Percentiles rank a stretch among this genome's conserved stretches.
These are phyloP conservation scores for Enteromius treurensis DNA, from an alignment of 2,797 vertebrate genomes.

Conservation along the genomic window DNA sequence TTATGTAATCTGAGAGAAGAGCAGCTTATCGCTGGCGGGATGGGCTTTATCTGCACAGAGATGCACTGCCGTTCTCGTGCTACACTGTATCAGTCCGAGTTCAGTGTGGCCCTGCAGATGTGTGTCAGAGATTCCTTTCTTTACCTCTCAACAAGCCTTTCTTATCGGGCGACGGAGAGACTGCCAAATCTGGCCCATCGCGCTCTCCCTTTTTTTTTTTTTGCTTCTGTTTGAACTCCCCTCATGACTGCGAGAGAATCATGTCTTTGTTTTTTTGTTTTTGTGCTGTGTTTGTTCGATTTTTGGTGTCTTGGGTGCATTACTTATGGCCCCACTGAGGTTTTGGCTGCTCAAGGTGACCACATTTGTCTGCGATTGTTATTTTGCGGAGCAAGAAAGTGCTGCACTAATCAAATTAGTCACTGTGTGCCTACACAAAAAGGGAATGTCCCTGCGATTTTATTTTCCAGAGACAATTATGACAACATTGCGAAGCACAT, in stretches of 20 bases:
- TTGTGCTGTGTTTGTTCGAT: conserved; percentile 33
- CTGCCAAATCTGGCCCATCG: conserved; percentile 68
- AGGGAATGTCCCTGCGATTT: conserved; percentile 42
- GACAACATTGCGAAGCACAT: conserved; percentile 34
- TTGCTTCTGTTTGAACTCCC: conserved; percentile 70
- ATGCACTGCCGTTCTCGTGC: conserved; percentile 67
- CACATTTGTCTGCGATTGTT: conserved; percentile 27
- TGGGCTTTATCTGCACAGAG: conserved; percentile 64
- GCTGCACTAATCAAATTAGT: conserved; percentile 41
- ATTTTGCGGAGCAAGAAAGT: conserved; percentile 21
- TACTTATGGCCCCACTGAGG: conserved; percentile 42
- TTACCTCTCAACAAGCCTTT: conserved; percentile 78
- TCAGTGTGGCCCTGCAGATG: conserved; percentile 77
- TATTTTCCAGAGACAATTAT: conserved; percentile 37
- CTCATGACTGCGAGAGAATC: conserved; percentile 66
- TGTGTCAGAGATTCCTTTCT: conserved; percentile 76
- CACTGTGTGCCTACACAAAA: conserved; percentile 13
- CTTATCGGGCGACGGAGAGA: conserved; percentile 74
- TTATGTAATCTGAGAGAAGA: conserved; percentile 74
- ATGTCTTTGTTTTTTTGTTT: conserved; percentile 49
- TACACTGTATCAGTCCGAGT: conserved; percentile 70
- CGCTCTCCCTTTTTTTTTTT: conserved; percentile 72
- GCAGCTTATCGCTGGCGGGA: conserved; percentile 64
- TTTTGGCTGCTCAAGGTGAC: conserved; percentile 49
- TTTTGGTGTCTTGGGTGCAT: conserved; percentile 42